Conservation (phyloP, 2,797 vertebrate genomes). For the Neosalanx taihuensis region DNA sequence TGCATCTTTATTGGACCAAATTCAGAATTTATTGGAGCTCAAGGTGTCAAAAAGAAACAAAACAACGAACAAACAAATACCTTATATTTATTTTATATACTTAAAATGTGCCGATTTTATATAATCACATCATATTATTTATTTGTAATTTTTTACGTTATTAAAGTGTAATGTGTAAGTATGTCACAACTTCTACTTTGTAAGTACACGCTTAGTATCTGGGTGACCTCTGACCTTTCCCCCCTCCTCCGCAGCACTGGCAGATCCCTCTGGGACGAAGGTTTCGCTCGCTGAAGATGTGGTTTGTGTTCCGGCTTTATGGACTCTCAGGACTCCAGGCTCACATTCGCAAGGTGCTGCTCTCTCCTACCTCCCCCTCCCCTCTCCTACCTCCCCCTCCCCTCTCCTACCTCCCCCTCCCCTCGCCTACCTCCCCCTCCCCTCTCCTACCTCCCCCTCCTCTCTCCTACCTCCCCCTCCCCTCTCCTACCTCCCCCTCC, state of each 20-base stretch:
- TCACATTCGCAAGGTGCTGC: constrained; percentile 88
- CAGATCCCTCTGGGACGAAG: constrained; percentile 92
- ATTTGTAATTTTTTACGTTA: no score
- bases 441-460: not conserved
- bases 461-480: not conserved
- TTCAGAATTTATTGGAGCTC: not conserved
- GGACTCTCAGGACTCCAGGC: constrained; percentile 87
- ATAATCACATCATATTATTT: no score
- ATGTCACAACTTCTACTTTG: no score
- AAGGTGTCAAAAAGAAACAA: no score
- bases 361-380: not conserved
- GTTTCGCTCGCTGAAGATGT: constrained; percentile 95
- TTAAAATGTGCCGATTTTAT: no score
- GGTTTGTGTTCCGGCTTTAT: constrained; percentile 94
- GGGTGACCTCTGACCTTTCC: not conserved
- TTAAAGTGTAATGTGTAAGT: no score
- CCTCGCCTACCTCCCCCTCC: not conserved
- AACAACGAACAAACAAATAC: no score
- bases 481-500: not conserved
- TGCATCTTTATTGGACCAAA: not conserved
- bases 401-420: not conserved
- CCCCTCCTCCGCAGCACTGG: constrained; percentile 82
- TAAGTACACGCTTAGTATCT: not conserved
- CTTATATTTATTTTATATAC: no score
- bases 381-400: not conserved